Evolutionary conservation across 2,797 vertebrate genomes (phyloP).

Genomic region (Nyctalus aviator): DNA sequence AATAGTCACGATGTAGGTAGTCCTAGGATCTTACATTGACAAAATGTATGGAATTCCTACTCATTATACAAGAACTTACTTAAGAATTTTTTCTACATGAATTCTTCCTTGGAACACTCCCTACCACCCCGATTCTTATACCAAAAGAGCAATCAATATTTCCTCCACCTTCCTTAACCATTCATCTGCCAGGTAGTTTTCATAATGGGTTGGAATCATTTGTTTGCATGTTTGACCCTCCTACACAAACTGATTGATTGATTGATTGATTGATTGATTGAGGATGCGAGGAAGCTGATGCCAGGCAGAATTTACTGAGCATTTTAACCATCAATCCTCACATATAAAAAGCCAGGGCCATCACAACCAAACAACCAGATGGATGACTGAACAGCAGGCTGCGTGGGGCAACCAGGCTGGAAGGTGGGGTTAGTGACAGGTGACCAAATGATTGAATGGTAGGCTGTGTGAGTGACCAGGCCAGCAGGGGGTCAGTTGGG

Average conservation of each 20-base stretch:
- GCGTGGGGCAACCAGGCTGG: no score
- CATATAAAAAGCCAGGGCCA: no score
- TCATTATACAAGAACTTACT: neutral
- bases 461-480: no score
- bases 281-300: neutral
- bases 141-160: neutral
- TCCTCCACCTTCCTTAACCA: neutral
- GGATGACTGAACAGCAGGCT: no score
- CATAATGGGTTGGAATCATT: neutral
- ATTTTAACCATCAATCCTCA: neutral
- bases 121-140: neutral
- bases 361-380: no score
- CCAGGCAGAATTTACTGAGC: neutral
- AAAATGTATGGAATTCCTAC: neutral
- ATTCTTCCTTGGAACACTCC: neutral
- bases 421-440: no score
- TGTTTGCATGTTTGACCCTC: neutral
- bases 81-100: neutral
- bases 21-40: neutral
- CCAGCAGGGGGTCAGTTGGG: no score
- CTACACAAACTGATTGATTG: neutral
- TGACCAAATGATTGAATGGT: no score
- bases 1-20: neutral
- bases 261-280: neutral
- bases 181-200: neutral